Conservation (phyloP, 2,113 vertebrate genomes). For the Austrofundulus limnaeus region DNA sequence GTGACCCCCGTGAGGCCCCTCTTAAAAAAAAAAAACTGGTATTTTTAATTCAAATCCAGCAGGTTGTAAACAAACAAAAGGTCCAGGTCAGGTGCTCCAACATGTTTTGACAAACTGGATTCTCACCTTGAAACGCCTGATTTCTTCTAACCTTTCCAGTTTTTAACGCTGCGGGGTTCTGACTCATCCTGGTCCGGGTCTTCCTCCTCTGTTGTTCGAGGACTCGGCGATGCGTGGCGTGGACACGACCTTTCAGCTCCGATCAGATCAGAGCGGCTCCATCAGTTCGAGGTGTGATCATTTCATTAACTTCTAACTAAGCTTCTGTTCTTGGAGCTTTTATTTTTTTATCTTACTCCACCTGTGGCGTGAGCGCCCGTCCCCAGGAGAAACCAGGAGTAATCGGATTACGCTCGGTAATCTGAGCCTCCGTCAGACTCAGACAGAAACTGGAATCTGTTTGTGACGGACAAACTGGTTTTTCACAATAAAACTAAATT, state of each 20-base stretch:
- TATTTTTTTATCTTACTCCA: not conserved
- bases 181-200: not conserved
- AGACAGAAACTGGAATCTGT: too few species aligned
- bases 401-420: constrained; percentile 58
- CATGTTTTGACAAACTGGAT: not conserved
- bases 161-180: not conserved
- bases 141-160: not conserved
- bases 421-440: constrained; percentile 27
- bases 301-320: too few species aligned
- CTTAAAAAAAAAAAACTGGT: too few species aligned
- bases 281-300: too few species aligned
- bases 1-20: not conserved
- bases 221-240: too few species aligned
- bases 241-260: too few species aligned
- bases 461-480: too few species aligned
- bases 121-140: not conserved
- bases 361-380: not conserved
- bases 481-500: not conserved
- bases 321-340: not conserved
- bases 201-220: too few species aligned
- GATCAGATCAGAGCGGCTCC: too few species aligned
- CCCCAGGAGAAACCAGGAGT: constrained; percentile 16
- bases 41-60: too few species aligned
- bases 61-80: too few species aligned
- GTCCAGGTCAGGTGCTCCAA: not conserved